Conservation (phyloP, 2,888 invertebrate species). For the Blastobasis adustella region DNA sequence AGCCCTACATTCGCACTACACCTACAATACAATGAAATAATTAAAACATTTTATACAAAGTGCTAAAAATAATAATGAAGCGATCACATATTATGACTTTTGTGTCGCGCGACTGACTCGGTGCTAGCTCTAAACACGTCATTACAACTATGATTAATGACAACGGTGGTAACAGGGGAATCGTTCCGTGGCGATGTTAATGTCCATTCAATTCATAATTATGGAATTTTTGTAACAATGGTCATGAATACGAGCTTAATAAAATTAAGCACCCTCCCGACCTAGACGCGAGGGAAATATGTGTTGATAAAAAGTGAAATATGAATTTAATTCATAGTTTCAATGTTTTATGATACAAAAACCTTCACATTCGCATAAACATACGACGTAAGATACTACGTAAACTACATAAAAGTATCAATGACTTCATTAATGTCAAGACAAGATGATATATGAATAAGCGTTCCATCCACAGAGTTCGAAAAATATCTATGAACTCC, state of each 20-base stretch:
- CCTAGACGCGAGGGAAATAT: slow-evolving; percentile 6
- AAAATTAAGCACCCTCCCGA: slow-evolving; percentile 24
- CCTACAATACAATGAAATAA: too few species aligned
- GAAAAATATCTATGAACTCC: too few species aligned
- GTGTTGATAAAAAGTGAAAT: not conserved
- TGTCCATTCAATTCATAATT: slow-evolving; percentile 53
- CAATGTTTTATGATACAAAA: too few species aligned
- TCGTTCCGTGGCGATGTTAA: slow-evolving; percentile 46
- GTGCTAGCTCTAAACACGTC: slow-evolving; percentile 33
- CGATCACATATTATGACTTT: slow-evolving; percentile 1
- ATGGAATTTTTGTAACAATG: slow-evolving; percentile 24
- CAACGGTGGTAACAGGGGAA: slow-evolving; percentile 35
- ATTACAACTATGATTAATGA: slow-evolving; percentile 54
- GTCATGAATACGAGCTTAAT: slow-evolving; percentile 17
- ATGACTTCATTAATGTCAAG: too few species aligned
- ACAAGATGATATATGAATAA: too few species aligned
- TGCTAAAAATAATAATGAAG: slow-evolving; percentile 1
- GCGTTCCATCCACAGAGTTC: too few species aligned
- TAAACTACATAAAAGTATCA: too few species aligned
- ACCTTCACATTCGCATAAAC: too few species aligned
- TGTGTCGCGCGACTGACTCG: slow-evolving; percentile 14
- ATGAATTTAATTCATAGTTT: not conserved
- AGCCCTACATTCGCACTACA: too few species aligned
- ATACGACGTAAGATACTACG: too few species aligned
- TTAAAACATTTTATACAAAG: too few species aligned